Conservation (phyloP, 2,113 vertebrate species). For the Dipodomys merriami region DNA sequence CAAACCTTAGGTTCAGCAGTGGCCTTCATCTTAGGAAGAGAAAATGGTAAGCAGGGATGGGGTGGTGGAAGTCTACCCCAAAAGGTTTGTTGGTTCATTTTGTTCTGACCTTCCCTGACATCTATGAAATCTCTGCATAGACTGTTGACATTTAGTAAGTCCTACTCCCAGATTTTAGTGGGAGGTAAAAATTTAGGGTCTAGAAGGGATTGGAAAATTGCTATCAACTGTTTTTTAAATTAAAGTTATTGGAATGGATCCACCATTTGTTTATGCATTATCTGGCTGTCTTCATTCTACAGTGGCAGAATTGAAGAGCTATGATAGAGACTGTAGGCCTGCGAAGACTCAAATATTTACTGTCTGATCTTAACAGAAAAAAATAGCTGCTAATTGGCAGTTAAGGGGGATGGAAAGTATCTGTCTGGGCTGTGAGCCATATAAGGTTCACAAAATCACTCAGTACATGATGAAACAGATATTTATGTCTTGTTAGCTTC, state of each 20-base stretch:
- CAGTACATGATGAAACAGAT: too few relatives aligned
- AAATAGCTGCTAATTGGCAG: neutral
- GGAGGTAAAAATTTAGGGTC: constrained; percentile 2
- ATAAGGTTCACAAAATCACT: too few relatives aligned
- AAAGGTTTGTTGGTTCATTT: neutral
- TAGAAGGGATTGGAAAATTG: neutral
- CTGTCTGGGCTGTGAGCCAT: too few relatives aligned
- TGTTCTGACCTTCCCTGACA: neutral
- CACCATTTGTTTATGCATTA: neutral
- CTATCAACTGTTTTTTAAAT: neutral
- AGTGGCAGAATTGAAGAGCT: neutral
- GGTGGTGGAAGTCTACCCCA: neutral
- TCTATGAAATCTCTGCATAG: neutral
- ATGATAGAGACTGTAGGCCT: neutral
- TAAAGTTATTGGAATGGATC: neutral
- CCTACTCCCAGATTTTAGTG: constrained; percentile 9
- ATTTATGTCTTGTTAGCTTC: too few relatives aligned
- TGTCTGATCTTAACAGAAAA: neutral
- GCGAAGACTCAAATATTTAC: neutral
- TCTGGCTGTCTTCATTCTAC: neutral
- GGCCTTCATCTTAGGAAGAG: neutral
- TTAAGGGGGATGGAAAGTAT: too few relatives aligned
- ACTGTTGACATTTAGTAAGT: neutral
- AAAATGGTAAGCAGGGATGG: neutral
- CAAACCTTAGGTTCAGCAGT: neutral